Conservation (phyloP, 2,888 invertebrate genomes). For the Aelia acuminata region DNA sequence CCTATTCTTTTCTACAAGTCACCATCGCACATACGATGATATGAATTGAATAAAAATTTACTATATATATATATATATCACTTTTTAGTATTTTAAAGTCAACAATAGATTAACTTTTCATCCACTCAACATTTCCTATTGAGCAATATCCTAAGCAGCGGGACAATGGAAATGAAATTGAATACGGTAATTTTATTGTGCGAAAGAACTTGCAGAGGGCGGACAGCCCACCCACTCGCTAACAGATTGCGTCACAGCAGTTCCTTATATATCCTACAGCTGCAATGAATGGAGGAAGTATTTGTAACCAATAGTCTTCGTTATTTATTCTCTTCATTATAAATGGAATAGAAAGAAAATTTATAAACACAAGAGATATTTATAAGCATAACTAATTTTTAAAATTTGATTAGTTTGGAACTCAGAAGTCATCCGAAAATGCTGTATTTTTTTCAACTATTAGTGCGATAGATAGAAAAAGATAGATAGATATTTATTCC, state of each 20-base stretch:
- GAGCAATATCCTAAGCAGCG: background rate
- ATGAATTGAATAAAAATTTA: too few species aligned
- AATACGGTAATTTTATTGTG: background rate
- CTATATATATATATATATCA: too few species aligned
- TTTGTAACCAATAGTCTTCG: background rate
- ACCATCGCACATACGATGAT: too few species aligned
- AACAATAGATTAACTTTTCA: background rate
- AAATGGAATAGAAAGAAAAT: too few species aligned
- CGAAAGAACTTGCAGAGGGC: background rate
- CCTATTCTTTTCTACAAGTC: too few species aligned
- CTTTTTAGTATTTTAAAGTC: background rate
- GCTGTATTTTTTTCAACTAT: too few species aligned
- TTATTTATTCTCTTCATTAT: background rate
- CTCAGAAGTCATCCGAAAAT: too few species aligned
- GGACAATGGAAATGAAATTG: constrained; percentile 8
- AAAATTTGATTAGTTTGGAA: too few species aligned
- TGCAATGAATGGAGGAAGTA: background rate
- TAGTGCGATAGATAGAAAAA: too few species aligned
- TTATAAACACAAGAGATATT: too few species aligned
- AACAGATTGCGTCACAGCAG: background rate
- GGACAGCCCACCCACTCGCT: background rate
- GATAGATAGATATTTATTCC: too few species aligned
- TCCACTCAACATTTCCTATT: background rate
- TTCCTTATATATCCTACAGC: background rate
- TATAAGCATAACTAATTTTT: too few species aligned